phyloP scores from a whole-genome alignment of 2,113 vertebrate species.

The Taurulus bubalis region DNA sequence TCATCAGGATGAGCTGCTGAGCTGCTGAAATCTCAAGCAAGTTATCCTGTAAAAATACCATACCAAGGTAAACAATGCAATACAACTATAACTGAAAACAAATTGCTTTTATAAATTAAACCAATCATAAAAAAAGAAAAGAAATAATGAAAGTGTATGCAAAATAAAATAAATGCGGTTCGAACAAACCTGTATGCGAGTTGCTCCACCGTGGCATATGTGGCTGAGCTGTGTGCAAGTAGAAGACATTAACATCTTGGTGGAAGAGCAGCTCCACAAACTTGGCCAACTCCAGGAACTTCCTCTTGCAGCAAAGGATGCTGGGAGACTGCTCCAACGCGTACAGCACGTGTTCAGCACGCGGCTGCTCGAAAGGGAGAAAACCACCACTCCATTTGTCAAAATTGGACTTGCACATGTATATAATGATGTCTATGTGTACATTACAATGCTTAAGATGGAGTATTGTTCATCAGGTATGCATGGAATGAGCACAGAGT shows the following conservation, averaged over 20 bases:
- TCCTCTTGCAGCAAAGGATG: conserved; percentile 88
- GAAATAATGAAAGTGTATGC: not conserved
- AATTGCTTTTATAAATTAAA: not conserved
- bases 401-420: too few relatives aligned
- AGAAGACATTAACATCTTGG: conserved; percentile 91
- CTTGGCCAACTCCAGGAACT: conserved; percentile 84
- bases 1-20: not conserved
- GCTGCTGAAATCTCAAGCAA: too few relatives aligned
- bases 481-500: too few relatives aligned
- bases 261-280: conserved; percentile 92
- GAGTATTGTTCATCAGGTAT: too few relatives aligned
- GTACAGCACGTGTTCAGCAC: too few relatives aligned
- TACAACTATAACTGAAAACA: not conserved
- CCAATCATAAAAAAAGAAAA: not conserved
- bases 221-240: conserved; percentile 85
- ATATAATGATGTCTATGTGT: too few relatives aligned
- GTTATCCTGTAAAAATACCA: not conserved
- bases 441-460: too few relatives aligned
- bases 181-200: conserved; percentile 68
- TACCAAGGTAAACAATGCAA: not conserved
- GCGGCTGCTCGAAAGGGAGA: conserved; percentile 88
- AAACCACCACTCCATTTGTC: conserved; percentile 88
- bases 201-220: conserved; percentile 89
- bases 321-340: conserved; percentile 89
- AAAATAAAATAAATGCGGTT: not conserved